Evolutionary conservation across 92 coral and sea anemone species (phyloP), one percentile per base, ranked within the genome.

Genomic region (Heteractis magnifica): DNA sequence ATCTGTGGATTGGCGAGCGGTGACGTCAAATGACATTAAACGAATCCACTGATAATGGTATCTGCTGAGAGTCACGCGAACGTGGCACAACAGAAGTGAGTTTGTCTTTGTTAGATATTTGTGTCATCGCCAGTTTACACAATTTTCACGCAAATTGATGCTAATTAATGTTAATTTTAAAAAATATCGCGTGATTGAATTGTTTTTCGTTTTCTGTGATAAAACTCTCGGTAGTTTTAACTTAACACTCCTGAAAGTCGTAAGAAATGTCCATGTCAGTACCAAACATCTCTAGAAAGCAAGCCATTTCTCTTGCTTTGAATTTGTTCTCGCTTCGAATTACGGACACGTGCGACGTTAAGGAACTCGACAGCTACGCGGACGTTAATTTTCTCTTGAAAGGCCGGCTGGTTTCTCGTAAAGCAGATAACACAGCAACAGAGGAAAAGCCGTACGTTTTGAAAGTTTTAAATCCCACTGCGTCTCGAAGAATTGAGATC

Each of bases 341-440:
- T 51, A 7, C 50, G 56, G 19, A 49, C 49, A 52, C 49, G 1
- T 18, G 41, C 13, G 50, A 11, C 11, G 50, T 77, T 7, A 16
- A 8, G 51, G 83, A 79, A 14, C 75, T 79, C 6, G 75, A 64
- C 8, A 64, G 83, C 83, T 79, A 79, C 83, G 75, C 65, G 52
- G 83, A 79, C 9, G 49, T 56, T 11, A 79, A 79, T 21, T 79
- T 79, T 19, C 56, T 79, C 6, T 20, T 79, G 55, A 79, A 79
- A n/a, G 83, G 83, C 5, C 70, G 20, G n/a, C 44, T 78, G 6
- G 23, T 48, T 41, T 26, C 71, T 19, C 10, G 26, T 18, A 8
- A 79, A 13, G 18, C 52, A 16, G 15, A 6, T 3, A 71, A 62
- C 0, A 26, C 62, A 49, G 3, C 19, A 1, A 26, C 49, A 68